Evolutionary conservation across 2,888 invertebrate species (phyloP), one percentile per base, ranked within the genome.

Genomic region (Aethes cnicana): DNA sequence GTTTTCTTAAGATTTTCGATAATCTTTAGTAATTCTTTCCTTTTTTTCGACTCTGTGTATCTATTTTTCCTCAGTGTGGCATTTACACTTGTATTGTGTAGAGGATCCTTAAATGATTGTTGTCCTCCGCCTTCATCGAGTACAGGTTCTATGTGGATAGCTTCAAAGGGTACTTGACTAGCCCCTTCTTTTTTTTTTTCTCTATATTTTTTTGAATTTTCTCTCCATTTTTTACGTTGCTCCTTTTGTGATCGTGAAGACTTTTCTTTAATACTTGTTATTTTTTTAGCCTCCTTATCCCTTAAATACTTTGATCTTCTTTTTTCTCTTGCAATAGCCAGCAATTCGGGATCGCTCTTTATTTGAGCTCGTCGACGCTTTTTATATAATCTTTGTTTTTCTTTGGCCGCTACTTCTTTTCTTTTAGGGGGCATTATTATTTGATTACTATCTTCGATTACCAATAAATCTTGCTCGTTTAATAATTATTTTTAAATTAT

Each of bases 111-210:
- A n/a, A 23, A 6, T 23, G 3, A 4, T 23, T 4, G 6, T 2
- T 2, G 23, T 6, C 6, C 23, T 23, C 4, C 23, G 3, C 3
- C 6, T 23, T 6, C 23, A 23, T 4, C 23, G 23, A 23, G 4
- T n/a, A n/a, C n/a, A n/a, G 23, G 3, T 23, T 23, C 4, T 23
- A 23, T 23, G 4, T 2, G 23, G n/a, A 23, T 2, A 7, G 6
- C 26, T 28, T 28, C 26, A 28, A 28, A 28, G n/a, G n/a, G 11
- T 28, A 28, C 9, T 28, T 28, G 26, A 28, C 26, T 28, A 28
- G 9, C 26, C 8, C 11, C 26, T 28, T 9, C 26, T 9, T 9
- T 28, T 9, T 9, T 9, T 11, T 28, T 28, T 9, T 9, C 11
- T 28, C 6, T 28, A 9, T 28, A 28, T 9, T 9, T 28, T 11